Conservation (phyloP, 1,140 invertebrate species). For the Frieseomelitta varia region DNA sequence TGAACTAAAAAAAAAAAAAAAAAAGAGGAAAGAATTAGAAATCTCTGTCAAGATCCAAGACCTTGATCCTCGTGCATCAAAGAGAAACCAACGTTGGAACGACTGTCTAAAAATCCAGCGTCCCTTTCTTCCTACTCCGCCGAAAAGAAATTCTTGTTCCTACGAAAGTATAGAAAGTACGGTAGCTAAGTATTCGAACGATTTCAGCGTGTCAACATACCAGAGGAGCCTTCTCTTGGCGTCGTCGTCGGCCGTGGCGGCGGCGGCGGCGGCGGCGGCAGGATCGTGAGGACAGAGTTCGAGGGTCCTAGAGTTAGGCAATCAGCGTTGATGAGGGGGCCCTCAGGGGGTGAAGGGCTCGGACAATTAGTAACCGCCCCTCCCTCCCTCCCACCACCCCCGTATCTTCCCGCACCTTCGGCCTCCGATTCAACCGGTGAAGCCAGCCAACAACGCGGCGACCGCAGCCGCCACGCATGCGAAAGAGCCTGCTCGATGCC, state of each 20-base stretch:
- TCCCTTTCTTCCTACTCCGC: not conserved
- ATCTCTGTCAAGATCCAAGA: too few relatives aligned
- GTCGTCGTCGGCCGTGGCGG: too few relatives aligned
- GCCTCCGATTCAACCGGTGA: slow-evolving; percentile 55
- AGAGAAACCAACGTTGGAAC: too few relatives aligned
- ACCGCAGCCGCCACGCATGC: slow-evolving; percentile 66
- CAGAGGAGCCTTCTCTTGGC: slow-evolving; percentile 42
- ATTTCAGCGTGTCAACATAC: slow-evolving; percentile 39
- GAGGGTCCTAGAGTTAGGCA: slow-evolving; percentile 82
- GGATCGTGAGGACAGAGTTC: slow-evolving; percentile 62
- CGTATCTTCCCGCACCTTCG: slow-evolving; percentile 52
- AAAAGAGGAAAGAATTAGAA: too few relatives aligned
- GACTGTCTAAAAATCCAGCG: too few relatives aligned
- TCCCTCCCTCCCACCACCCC: slow-evolving; percentile 48
- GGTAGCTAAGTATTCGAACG: not conserved
- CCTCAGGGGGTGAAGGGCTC: slow-evolving; percentile 73
- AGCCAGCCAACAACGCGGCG: slow-evolving; percentile 61
- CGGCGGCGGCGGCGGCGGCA: slow-evolving; percentile 8
- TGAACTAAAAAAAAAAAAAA: too few relatives aligned
- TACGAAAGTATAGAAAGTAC: not conserved
- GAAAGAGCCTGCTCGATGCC: slow-evolving; percentile 44
- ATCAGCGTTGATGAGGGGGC: slow-evolving; percentile 81
- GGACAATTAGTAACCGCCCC: slow-evolving; percentile 80
- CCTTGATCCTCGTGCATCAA: too few relatives aligned
- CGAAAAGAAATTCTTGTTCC: not conserved